phyloP scores from a whole-genome alignment of 2,888 invertebrate genomes.

The Pseudococcus viburni region DNA sequence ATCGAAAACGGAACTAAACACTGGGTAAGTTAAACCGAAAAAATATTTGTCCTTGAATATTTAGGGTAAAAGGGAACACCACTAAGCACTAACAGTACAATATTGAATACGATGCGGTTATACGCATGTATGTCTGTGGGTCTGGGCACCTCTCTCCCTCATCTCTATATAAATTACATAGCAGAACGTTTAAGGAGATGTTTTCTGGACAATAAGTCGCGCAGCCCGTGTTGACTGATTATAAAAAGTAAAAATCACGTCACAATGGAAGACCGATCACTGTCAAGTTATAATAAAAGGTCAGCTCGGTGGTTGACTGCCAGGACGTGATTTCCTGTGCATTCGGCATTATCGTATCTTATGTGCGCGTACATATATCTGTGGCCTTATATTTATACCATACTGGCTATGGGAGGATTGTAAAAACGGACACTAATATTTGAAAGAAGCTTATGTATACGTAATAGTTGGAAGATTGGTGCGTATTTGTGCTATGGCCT shows the following conservation, averaged over 20 bases:
- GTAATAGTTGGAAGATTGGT: slow-evolving; percentile 1
- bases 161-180: neutral
- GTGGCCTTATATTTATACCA: neutral
- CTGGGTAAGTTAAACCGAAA: neutral
- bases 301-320: slow-evolving; percentile 57
- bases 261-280: slow-evolving; percentile 62
- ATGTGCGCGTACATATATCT: neutral
- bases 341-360: neutral
- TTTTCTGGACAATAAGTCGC: slow-evolving; percentile 4
- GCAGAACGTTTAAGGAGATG: slow-evolving; percentile 9
- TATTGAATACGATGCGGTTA: neutral
- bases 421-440: slow-evolving; percentile 23
- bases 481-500: neutral
- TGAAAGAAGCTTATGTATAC: neutral
- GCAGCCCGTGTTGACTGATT: slow-evolving; percentile 37
- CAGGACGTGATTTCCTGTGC: slow-evolving; percentile 64
- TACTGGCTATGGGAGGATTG: neutral
- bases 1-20: neutral
- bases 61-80: slow-evolving; percentile 30
- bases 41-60: slow-evolving; percentile 27
- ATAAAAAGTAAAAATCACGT: slow-evolving; percentile 52
- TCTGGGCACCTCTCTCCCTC: neutral
- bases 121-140: neutral
- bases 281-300: slow-evolving; percentile 62
- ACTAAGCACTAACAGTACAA: neutral